A percentile compares a stretch with the other conserved stretches of the same genome.
Evolutionary conservation across 2,888 invertebrate species (phyloP).

Genomic region (Oligia strigilis): DNA sequence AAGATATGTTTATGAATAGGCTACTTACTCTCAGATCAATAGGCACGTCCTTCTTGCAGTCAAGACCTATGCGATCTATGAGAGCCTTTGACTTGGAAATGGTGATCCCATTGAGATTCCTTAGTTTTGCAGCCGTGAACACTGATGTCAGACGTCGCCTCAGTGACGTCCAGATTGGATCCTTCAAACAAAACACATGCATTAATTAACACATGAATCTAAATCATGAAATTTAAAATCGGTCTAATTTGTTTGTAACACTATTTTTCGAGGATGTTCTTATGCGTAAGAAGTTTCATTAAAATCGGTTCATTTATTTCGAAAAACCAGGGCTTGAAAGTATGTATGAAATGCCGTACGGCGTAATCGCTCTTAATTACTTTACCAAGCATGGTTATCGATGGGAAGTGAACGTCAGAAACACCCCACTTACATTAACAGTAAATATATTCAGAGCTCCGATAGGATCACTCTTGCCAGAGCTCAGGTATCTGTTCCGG

Average conservation of each 20-base stretch:
- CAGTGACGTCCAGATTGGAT: conserved; percentile 73
- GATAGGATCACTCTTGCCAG: conserved; percentile 77
- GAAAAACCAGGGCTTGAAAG: too few relatives aligned
- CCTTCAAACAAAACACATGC: conserved; percentile 60
- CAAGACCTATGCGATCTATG: conserved; percentile 62
- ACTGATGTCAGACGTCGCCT: conserved; percentile 69
- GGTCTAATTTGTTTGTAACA: too few relatives aligned
- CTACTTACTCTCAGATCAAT: conserved; percentile 51
- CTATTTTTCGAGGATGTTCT: too few relatives aligned
- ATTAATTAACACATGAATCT: too few relatives aligned
- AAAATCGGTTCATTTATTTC: too few relatives aligned
- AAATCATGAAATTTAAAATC: too few relatives aligned
- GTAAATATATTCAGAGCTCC: conserved; percentile 77
- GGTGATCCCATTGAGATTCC: conserved; percentile 58
- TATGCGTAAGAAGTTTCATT: too few relatives aligned
- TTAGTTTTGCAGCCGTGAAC: conserved; percentile 72
- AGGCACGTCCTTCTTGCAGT: conserved; percentile 28
- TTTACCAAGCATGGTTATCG: background rate
- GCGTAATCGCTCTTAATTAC: background rate
- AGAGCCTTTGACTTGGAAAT: conserved; percentile 68
- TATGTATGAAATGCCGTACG: too few relatives aligned
- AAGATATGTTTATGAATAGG: background rate
- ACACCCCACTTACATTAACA: conserved; percentile 69
- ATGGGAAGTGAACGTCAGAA: background rate
- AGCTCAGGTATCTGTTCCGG: conserved; percentile 73